A percentile compares a stretch with the other conserved stretches of the same genome.
These are phyloP conservation scores for Tamias sibiricus DNA, from an alignment of 2,113 vertebrate species.

Conservation along the genomic window DNA sequence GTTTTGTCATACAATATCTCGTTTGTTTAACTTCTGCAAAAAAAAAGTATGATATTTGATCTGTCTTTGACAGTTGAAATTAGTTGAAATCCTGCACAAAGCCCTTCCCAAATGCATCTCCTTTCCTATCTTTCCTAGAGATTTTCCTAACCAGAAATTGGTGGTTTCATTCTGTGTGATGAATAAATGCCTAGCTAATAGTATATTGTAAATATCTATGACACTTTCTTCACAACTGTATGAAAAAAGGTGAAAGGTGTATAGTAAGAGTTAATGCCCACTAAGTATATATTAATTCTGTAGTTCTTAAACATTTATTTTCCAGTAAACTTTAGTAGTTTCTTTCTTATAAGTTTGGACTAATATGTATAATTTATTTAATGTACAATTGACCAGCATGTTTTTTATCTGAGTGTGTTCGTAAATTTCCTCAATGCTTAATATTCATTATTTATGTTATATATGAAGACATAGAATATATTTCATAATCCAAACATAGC, in stretches of 20 bases:
- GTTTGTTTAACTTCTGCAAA: constrained; percentile 8
- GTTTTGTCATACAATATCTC: neutral
- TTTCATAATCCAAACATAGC: neutral
- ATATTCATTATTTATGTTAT: neutral
- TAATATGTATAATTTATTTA: constrained; percentile 9
- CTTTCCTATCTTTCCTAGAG: neutral
- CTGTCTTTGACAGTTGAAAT: neutral
- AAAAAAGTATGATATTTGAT: neutral
- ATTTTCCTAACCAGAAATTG: neutral
- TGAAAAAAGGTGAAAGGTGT: neutral
- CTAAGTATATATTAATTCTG: neutral
- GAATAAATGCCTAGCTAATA: constrained; percentile 32
- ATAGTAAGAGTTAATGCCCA: neutral
- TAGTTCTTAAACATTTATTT: neutral
- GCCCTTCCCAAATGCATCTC: neutral
- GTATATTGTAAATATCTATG: neutral
- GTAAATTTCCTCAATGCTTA: neutral
- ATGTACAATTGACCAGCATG: neutral
- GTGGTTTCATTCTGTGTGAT: neutral
- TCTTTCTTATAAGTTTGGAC: neutral
- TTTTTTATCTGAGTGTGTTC: neutral
- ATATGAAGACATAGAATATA: neutral
- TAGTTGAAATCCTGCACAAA: neutral
- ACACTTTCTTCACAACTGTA: neutral
- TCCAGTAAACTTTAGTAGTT: neutral